Base-by-base conservation (phyloP, 2,113 vertebrate species). In the Phocoena sinus region DNA sequence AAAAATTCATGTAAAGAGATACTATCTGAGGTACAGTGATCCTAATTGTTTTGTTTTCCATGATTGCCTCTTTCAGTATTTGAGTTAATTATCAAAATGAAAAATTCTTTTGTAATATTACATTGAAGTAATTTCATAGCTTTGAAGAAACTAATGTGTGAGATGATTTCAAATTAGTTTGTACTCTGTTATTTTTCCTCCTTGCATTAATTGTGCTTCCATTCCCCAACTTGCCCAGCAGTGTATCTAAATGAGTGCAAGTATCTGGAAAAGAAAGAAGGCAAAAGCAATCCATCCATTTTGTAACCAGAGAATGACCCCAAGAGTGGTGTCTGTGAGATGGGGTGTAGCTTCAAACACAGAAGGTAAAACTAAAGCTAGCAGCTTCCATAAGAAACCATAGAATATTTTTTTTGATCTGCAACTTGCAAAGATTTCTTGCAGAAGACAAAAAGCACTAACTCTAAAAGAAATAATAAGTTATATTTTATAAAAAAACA, bases 31-130 rank as follows among this genome's bases (percentile, higher is more conserved):
- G 94, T 96, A 36, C 0, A 47, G 28, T 38, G 73, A 67, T 77
- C 47, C 60, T 58, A 36, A 87, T 60, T 67, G 21, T 28, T 87
- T 63, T 74, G 14, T 71, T 85, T 74, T 77, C 20, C 41, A 33
- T 20, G 5, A 33, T 76, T 90, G n/a, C 62, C 31, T 93, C 44
- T 76, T 87, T 93, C 9, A 92, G 6, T 91, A 47, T 87, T 94
- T 93, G 31, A 71, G 87, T 71, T 96, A 68, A 90, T 71, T 96
- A 68, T 73, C 74, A 89, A 77, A 94, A 79, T 83, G 12, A 86
- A 96, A 94, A 80, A 74, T 28, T 90, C 41, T 87, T 20, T 17
- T 81, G 4, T 74, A 33, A 70, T 70, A 65, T 76, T 91, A 87
- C 50, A 62, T 93, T 88, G 77, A 87, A 84, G 67, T 93, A 84